Base-by-base conservation (phyloP, 2,113 vertebrate species). In the Cathartes aura region DNA sequence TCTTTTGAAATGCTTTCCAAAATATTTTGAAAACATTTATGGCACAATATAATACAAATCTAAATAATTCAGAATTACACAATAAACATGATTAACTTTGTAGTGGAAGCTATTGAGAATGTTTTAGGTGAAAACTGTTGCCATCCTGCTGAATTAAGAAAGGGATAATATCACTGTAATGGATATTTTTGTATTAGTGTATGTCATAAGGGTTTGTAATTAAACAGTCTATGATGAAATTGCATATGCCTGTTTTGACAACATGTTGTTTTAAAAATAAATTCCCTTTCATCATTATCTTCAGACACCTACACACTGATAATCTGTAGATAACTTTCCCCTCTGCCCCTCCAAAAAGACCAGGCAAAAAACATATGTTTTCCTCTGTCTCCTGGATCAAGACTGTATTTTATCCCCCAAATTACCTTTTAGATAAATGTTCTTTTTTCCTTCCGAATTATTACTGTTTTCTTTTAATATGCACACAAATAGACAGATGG, bases 231-330 rank as follows among this genome's bases (percentile, higher is more conserved):
- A 24, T 72, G 53, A 90, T 93, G 80, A 95, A 95, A 93, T 67
- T 74, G 26, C 72, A 27, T 78, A 47, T 74, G 55, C 12, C n/a
- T 84, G 68, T 91, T 96, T 95, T 89, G 76, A 32, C 72, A 91
- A 89, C 76, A 52, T 63, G 45, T 53, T 93, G 58, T 87, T 89
- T 94, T 91, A 93, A 91, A 96, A 93, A 93, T 91, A 97, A 87
- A 89, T 78, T 87, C 81, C 20, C 84, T 97, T 96, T 96, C 68
- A 91, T 96, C 89, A 59, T 84, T 75, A 72, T 91, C 73, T 75
- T 87, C 29, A 87, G 68, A 89, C 76, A 91, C 42, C 45, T 81
- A 89, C 72, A 74, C 16, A 47, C 42, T 40, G 68, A 84, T 78
- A 83, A 82, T 40, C 29, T 82, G 24, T 50, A 66, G 86, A 90